A percentile compares a stretch with the other conserved stretches of the same genome.
Conservation (phyloP, 2,797 vertebrate species). For the Discoglossus pictus region DNA sequence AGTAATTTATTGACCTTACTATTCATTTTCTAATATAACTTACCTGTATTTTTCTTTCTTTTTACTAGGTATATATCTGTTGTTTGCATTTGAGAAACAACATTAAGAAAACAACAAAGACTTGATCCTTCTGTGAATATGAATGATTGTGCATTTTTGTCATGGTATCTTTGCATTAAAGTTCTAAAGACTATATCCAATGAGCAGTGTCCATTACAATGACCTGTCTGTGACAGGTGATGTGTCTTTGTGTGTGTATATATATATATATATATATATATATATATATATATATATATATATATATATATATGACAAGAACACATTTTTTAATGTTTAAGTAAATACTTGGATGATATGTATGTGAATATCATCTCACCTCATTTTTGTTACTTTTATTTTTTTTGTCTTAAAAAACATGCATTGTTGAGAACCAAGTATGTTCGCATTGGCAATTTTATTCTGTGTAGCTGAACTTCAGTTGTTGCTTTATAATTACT, state of each 20-base stretch:
- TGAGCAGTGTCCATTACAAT: conserved; percentile 51
- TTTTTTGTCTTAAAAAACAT: neutral
- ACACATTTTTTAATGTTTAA: too few relatives aligned
- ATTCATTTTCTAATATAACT: neutral
- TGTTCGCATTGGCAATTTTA: neutral
- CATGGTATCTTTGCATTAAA: conserved; percentile 59
- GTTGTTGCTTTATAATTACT: too few relatives aligned
- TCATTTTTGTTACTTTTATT: conserved; percentile 1
- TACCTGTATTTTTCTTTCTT: conserved; percentile 25
- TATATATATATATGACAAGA: too few relatives aligned
- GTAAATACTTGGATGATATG: neutral
- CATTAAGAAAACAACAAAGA: conserved; percentile 53
- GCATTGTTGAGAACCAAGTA: neutral
- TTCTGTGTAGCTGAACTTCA: too few relatives aligned
- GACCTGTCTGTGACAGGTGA: conserved; percentile 72
- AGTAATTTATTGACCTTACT: too few relatives aligned
- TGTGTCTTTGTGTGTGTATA: conserved; percentile 61
- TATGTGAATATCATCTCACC: neutral
- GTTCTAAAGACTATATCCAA: conserved; percentile 58
- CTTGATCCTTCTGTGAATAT: neutral
- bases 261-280: too few relatives aligned
- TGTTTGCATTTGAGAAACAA: conserved; percentile 94
- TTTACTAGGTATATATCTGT: conserved; percentile 88
- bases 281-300: too few relatives aligned
- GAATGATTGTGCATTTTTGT: conserved; percentile 55